phyloP scores from a whole-genome alignment of 2,888 invertebrate genomes.

The Aleiodes leptofemur region DNA sequence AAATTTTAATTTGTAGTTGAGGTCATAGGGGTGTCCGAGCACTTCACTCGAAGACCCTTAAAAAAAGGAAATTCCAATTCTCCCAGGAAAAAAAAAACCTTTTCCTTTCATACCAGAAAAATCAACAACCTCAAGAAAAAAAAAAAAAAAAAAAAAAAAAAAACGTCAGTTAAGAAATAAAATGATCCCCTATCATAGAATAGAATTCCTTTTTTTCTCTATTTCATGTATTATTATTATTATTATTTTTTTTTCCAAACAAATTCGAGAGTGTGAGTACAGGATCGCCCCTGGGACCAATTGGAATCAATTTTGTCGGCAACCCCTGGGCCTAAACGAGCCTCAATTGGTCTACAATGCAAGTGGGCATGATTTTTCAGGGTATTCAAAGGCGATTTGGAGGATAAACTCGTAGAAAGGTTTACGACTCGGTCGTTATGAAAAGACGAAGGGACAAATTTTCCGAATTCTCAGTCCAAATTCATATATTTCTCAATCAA shows the following conservation, averaged over 20 bases:
- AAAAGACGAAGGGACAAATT: not conserved
- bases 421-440: not conserved
- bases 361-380: conserved; percentile 51
- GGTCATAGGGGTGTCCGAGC: conserved; percentile 69
- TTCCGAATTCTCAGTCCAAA: not conserved
- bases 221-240: conserved; percentile 42
- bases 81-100: conserved; percentile 48
- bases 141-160: conserved; percentile 1
- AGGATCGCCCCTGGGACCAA: conserved; percentile 61
- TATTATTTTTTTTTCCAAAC: conserved; percentile 52
- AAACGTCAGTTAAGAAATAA: conserved; percentile 66
- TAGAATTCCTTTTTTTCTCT: conserved; percentile 48
- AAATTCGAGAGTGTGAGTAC: conserved; percentile 44
- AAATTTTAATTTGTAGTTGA: conserved; percentile 65
- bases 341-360: conserved; percentile 72
- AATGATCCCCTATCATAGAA: conserved; percentile 73
- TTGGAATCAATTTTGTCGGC: conserved; percentile 73
- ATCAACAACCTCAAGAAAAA: conserved; percentile 46
- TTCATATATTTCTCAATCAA: too few relatives aligned
- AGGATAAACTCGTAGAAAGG: not conserved
- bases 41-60: conserved; percentile 44
- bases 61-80: conserved; percentile 53
- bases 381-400: not conserved
- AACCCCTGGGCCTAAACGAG: conserved; percentile 70
- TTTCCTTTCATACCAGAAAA: conserved; percentile 21